Conservation (phyloP, 2,113 vertebrate species). For the Gobius niger region DNA sequence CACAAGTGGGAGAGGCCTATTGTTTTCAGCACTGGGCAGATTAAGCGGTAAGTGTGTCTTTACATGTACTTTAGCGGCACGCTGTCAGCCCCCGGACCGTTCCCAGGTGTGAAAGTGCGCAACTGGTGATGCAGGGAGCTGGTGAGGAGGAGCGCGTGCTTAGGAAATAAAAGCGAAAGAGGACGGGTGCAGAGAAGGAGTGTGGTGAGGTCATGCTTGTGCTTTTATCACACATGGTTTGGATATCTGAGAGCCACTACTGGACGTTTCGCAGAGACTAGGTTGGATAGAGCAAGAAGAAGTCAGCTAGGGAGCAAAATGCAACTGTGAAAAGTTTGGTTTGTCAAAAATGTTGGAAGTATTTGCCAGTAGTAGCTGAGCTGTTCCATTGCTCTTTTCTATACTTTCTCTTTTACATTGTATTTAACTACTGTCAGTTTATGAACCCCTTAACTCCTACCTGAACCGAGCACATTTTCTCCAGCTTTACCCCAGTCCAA, state of each 20-base stretch:
- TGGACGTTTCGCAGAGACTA: conserved; percentile 27
- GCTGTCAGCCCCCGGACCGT: neutral
- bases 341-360: too few species aligned
- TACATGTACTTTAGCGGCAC: neutral
- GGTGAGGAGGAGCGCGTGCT: conserved; percentile 32
- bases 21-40: neutral
- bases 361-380: too few species aligned
- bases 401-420: too few species aligned
- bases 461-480: too few species aligned
- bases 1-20: conserved; percentile 6
- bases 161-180: conserved; percentile 9
- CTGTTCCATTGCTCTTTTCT: too few species aligned
- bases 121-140: conserved; percentile 21
- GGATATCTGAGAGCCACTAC: conserved; percentile 41
- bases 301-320: conserved; percentile 19
- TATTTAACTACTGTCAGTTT: too few species aligned
- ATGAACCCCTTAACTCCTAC: too few species aligned
- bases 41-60: conserved; percentile 9
- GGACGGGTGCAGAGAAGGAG: neutral
- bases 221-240: conserved; percentile 63
- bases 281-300: conserved; percentile 8
- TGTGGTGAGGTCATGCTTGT: conserved; percentile 50
- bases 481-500: too few species aligned
- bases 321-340: conserved; percentile 9
- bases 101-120: conserved; percentile 49